Conservation (phyloP, 1,140 invertebrate genomes). For the Hyphantria cunea region DNA sequence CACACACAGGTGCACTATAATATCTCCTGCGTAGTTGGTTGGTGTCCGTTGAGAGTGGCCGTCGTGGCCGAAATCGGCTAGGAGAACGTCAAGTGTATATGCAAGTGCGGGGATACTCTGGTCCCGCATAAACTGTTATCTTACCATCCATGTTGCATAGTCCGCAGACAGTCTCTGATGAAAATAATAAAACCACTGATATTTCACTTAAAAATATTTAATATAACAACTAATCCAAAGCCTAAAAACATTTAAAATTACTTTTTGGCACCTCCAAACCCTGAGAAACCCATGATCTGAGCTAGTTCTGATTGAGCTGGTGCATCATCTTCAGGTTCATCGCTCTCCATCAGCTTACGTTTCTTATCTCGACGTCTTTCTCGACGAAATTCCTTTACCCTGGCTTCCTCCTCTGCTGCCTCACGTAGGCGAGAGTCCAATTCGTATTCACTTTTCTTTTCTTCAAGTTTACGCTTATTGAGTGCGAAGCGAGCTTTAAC, state of each 20-base stretch:
- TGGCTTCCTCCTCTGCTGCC: constrained; percentile 98
- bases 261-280: constrained; percentile 96
- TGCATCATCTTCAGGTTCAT: constrained; percentile 83
- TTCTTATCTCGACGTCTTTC: constrained; percentile 96
- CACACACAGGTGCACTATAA: too few species aligned
- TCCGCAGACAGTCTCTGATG: too few species aligned
- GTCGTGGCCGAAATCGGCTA: too few species aligned
- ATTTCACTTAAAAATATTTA: not conserved
- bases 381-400: constrained; percentile 93
- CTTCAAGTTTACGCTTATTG: constrained; percentile 97
- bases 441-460: constrained; percentile 98
- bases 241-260: constrained; percentile 19
- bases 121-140: too few species aligned
- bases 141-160: too few species aligned
- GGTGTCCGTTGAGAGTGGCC: too few species aligned
- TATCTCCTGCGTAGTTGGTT: too few species aligned
- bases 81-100: too few species aligned
- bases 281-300: constrained; percentile 98
- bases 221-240: not conserved
- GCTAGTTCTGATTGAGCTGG: constrained; percentile 92
- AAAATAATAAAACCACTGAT: too few species aligned
- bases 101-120: too few species aligned
- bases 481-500: constrained; percentile 96
- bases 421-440: constrained; percentile 95
- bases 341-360: constrained; percentile 89